Base-by-base conservation (phyloP, 2,113 vertebrate genomes). In the Athene cunicularia region DNA sequence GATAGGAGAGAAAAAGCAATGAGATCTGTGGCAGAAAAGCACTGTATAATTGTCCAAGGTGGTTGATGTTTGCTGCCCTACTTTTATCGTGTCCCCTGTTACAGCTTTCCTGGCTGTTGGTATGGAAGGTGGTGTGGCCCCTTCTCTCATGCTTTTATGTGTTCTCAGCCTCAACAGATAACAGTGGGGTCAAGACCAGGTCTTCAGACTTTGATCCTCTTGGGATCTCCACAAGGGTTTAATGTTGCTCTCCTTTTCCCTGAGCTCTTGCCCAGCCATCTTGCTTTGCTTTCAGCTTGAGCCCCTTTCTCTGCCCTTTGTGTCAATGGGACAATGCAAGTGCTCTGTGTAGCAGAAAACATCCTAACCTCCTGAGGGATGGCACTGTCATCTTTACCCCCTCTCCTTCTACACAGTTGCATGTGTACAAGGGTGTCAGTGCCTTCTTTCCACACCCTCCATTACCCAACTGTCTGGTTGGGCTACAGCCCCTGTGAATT, bases 381-480 rank as follows among this genome's bases (percentile, higher is more conserved):
- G 5, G 30, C 13, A 28, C 33, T 0, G 1, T 35, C 1, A 5
- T 66, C 26, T 92, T 71, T 43, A 12, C 18, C 6, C 43, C 39
- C 24, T 43, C 15, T 84, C 7, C 30, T 63, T 27, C 70, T 50
- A 28, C 8, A 7, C 1, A 5, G 3, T 74, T 59, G 2, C 13
- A 26, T 21, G 60, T 12, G 19, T 33, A 26, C 5, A 10, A 50
- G 4, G 3, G 19, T 66, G 47, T 43, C 24, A 27, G 18, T 55
- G 60, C 33, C 43, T 20, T 58, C 64, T 87, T 58, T 64, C 23
- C 50, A 30, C 28, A 49, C 11, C 6, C 17, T 74, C 47, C 7
- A 2, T 59, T 53, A 50, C 37, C 16, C 33, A 49, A 2, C 21
- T 43, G 55, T 62, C 56, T 82, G 39, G 11, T 21, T 62, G 32